Evolutionary conservation across 2,888 invertebrate species (phyloP), one percentile per base, ranked within the genome.

Genomic region (Drosophila rellima): DNA sequence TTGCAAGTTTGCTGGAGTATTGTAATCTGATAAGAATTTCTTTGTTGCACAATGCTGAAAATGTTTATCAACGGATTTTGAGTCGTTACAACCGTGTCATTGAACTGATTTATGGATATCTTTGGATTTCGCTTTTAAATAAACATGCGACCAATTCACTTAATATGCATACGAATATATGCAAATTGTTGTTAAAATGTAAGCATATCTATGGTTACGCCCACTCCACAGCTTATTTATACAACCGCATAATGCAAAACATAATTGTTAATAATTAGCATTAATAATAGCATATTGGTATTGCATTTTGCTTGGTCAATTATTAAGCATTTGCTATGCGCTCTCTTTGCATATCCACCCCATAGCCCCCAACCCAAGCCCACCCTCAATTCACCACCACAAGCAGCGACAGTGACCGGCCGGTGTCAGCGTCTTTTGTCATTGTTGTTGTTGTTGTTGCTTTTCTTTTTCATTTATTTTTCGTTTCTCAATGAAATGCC

Each of bases 401-500:
- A 37, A 33, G 48, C 29, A 11, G 31, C 29, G 56, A 13, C 73
- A 78, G 56, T 78, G 78, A 74, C 89, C 89, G 89, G 85, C 85
- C 85, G 85, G 85, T 85, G 79, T 79, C 79, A 81, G 80, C 69
- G 85, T 65, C 85, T 74, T 55, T 74, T 81, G 82, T 73, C 61
- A 57, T 78, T 75, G 78, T 75, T 78, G 37, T 37, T 55, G 39
- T 57, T 64, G 65, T 47, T 68, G 56, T 33, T 62, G 35, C 40
- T 64, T 40, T 51, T 74, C 57, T 35, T 39, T 31, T 40, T 56
- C 56, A 65, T 61, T 73, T 66, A 69, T 81, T 69, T 61, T 78
- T 73, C 57, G 70, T 82, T 87, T 82, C 80, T 89, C 88, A 89
- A 90, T 88, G 90, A 83, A 65, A 37, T 51, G 72, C 68, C 56